Evolutionary conservation across 1,140 invertebrate species (phyloP), one percentile per base, ranked within the genome.

Genomic region (Leptinotarsa defecta): DNA sequence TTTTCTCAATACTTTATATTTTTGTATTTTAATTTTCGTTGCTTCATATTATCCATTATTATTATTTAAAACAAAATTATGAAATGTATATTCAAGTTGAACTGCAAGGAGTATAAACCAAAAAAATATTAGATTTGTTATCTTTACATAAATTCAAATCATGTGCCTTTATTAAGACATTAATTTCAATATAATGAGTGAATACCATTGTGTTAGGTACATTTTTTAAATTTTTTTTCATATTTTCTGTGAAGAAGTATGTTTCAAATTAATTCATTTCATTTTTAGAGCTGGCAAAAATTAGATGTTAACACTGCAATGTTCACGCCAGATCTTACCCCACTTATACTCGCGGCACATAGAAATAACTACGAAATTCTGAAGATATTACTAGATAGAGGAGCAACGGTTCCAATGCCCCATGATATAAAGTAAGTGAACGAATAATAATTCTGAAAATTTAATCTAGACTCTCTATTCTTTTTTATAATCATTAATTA

Each of bases 341-440:
- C 96, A 0, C 87, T 98, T 19, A 94, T 97, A 74, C 86, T 98
- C 71, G 96, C 96, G 0, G 95, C 96, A 71, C 96, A 98, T 83
- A 90, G 92, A 79, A 96, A 98, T 83, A 98, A 98, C 87, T 98
- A 97, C 83, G 96, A 98, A 87, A 97, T 97, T 76, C 89, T 98
- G 57, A 97, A 98, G 85, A 91, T 98, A 61, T 87, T 98, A 1
- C 87, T 98, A 52, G 96, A 98, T 84, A 88, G 95, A 48, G 95
- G 94, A 20, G 94, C 94, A 0, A 94, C 93, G 0, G 86, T 96
- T 57, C 94, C 94, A 1, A 94, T 94, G 89, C 95, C 95, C 22
- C 95, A 96, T 85, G 94, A 95, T 80, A 91, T 95, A 76, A 90
- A 90, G 91, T 92, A 85, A 85, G 82, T 81, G 1, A 13, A 43